phyloP scores from a whole-genome alignment of 2,888 invertebrate species.

The Pelosia muscerda region DNA sequence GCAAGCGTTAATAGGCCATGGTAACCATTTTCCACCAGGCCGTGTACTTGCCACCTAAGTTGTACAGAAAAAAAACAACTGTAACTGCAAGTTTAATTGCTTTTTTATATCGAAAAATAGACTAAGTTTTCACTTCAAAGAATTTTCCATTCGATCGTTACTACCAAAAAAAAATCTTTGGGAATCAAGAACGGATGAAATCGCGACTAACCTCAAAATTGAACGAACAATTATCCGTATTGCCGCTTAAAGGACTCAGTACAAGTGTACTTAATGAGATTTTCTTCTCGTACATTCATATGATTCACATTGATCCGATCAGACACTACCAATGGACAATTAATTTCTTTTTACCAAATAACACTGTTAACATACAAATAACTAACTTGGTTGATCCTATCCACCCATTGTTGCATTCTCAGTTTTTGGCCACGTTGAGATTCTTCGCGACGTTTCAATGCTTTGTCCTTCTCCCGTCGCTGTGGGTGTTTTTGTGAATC shows the following conservation, averaged over 20 bases:
- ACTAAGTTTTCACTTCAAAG: too few species aligned
- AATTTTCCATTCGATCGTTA: too few species aligned
- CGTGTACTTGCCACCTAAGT: too few species aligned
- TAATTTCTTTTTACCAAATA: constrained; percentile 50
- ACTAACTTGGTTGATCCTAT: constrained; percentile 65
- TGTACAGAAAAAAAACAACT: too few species aligned
- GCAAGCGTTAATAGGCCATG: too few species aligned
- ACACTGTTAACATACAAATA: constrained; percentile 59
- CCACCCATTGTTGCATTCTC: constrained; percentile 74
- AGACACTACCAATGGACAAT: constrained; percentile 52
- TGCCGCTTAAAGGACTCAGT: background rate
- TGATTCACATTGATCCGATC: constrained; percentile 33
- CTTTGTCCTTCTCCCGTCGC: constrained; percentile 30
- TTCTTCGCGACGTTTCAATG: constrained; percentile 58
- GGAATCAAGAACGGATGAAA: too few species aligned
- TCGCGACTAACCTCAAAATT: too few species aligned
- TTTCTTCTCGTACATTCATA: background rate
- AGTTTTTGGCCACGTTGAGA: constrained; percentile 64
- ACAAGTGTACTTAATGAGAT: background rate
- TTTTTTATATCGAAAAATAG: too few species aligned
- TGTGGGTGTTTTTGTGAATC: constrained; percentile 38
- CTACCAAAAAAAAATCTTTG: too few species aligned
- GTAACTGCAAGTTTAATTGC: too few species aligned
- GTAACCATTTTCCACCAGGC: too few species aligned
- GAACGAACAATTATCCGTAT: too few species aligned